Conservation (phyloP, 2,888 invertebrate genomes). For the Agonopterix heracliana region DNA sequence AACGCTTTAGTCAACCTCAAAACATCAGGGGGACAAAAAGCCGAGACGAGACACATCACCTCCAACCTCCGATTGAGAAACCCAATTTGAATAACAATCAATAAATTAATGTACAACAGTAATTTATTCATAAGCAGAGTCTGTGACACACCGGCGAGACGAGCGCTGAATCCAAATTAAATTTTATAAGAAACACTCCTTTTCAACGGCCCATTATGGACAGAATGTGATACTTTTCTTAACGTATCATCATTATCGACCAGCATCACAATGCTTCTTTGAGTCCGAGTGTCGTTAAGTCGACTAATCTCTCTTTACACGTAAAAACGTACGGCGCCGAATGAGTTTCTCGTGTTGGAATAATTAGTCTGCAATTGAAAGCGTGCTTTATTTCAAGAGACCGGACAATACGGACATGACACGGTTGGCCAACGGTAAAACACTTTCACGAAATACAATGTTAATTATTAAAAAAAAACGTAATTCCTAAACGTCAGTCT, state of each 20-base stretch:
- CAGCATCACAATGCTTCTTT: constrained; percentile 61
- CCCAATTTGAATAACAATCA: constrained; percentile 75
- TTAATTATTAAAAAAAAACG: constrained; percentile 55
- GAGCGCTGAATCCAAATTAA: constrained; percentile 69
- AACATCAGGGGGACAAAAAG: constrained; percentile 51
- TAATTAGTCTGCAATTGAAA: constrained; percentile 76
- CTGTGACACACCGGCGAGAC: constrained; percentile 59
- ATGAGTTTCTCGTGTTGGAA: constrained; percentile 74
- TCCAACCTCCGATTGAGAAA: constrained; percentile 73
- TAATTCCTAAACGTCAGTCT: constrained; percentile 37
- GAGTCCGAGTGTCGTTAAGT: constrained; percentile 58
- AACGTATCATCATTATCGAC: constrained; percentile 69
- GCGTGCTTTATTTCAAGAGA: constrained; percentile 71
- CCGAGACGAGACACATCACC: constrained; percentile 60
- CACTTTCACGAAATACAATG: constrained; percentile 70
- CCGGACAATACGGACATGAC: constrained; percentile 66
- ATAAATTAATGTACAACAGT: constrained; percentile 72
- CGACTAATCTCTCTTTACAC: constrained; percentile 72
- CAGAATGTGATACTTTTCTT: constrained; percentile 67
- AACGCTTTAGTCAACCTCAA: constrained; percentile 49
- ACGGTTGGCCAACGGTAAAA: constrained; percentile 69
- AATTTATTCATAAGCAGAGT: constrained; percentile 69
- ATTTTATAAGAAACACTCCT: constrained; percentile 67
- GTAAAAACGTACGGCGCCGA: constrained; percentile 66
- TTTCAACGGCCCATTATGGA: constrained; percentile 61